phyloP scores from a whole-genome alignment of 2,888 invertebrate genomes.

The Agrotis clavis region DNA sequence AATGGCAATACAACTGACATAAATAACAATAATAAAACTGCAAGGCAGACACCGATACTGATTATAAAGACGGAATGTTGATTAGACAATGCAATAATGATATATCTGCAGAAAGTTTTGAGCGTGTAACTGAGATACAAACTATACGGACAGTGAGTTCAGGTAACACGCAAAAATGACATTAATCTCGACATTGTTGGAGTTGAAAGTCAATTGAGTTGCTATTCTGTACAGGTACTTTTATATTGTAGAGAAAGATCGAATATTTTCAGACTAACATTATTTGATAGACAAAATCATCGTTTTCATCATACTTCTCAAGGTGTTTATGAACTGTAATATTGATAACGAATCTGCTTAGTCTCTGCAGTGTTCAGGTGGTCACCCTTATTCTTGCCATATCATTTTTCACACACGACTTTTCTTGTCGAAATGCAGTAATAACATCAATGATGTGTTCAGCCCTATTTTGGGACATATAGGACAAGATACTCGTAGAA shows the following conservation, averaged over 20 bases:
- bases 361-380: too few species aligned
- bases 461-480: too few species aligned
- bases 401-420: too few species aligned
- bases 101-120: conserved; percentile 31
- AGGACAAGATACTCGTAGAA: too few species aligned
- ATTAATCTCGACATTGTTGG: conserved; percentile 34
- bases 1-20: conserved; percentile 28
- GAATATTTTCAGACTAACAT: too few species aligned
- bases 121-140: conserved; percentile 7
- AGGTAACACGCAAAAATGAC: conserved; percentile 32
- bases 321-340: too few species aligned
- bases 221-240: background rate
- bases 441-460: too few species aligned
- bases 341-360: too few species aligned
- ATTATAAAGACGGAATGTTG: conserved; percentile 36
- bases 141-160: background rate
- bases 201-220: conserved; percentile 7
- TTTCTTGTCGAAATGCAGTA: too few species aligned
- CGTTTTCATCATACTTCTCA: too few species aligned
- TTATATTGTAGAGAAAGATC: background rate
- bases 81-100: conserved; percentile 36
- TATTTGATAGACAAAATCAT: background rate
- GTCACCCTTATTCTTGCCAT: too few species aligned
- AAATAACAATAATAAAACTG: conserved; percentile 15
- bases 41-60: conserved; percentile 7